Conservation (phyloP, 1,140 invertebrate species). For the Episyrphus balteatus region DNA sequence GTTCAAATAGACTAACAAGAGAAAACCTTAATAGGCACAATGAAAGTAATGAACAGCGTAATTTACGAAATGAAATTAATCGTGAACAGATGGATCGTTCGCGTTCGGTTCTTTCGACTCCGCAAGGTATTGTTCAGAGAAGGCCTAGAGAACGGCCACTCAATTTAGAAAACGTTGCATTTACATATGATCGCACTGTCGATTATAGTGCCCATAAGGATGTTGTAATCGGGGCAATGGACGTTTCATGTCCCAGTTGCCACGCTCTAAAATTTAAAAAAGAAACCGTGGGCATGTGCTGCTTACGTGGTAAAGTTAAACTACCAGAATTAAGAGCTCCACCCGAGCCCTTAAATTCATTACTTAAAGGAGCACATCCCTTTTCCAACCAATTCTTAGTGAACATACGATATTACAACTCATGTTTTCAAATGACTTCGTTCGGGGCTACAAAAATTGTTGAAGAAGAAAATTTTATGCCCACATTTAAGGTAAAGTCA, state of each 20-base stretch:
- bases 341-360: conserved; percentile 4
- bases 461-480: conserved; percentile 31
- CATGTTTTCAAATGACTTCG: too few species aligned
- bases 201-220: conserved; percentile 14
- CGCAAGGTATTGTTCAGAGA: too few species aligned
- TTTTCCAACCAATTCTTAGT: conserved; percentile 32
- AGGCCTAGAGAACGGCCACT: too few species aligned
- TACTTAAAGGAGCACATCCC: neutral
- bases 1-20: too few species aligned
- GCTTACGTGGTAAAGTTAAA: conserved; percentile 8
- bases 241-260: conserved; percentile 12
- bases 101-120: too few species aligned
- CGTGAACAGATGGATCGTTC: too few species aligned
- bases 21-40: too few species aligned
- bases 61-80: too few species aligned
- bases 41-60: too few species aligned
- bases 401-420: conserved; percentile 23
- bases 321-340: conserved; percentile 4
- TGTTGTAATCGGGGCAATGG: conserved; percentile 12
- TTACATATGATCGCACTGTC: conserved; percentile 8
- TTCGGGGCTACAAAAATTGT: conserved; percentile 11
- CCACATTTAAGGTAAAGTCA: too few species aligned
- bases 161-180: too few species aligned
- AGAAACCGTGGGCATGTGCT: conserved; percentile 10
- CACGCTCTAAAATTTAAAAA: conserved; percentile 12